Conservation (phyloP, 2,113 vertebrate genomes). For the Tenebrosternarchus preto region DNA sequence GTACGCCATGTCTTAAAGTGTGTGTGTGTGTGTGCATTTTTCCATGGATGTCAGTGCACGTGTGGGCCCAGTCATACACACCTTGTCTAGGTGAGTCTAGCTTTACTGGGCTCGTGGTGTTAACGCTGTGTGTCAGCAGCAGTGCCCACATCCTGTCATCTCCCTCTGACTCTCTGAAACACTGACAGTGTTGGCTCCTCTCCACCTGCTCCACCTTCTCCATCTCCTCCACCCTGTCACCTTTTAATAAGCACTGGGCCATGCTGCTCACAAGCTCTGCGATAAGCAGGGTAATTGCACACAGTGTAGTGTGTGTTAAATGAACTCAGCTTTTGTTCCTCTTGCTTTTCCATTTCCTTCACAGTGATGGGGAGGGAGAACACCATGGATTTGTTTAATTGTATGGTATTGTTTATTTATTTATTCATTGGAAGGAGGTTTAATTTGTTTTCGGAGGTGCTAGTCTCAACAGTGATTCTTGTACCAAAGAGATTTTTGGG, state of each 20-base stretch:
- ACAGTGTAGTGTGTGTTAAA: slow-evolving; percentile 58
- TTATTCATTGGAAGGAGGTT: background rate
- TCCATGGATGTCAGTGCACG: background rate
- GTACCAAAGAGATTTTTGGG: slow-evolving; percentile 18
- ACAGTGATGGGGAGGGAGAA: background rate
- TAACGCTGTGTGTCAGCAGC: slow-evolving; percentile 35
- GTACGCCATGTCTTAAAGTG: background rate
- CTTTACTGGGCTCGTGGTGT: slow-evolving; percentile 65
- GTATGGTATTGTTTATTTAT: background rate
- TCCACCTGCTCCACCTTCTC: background rate
- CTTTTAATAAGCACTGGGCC: slow-evolving; percentile 60
- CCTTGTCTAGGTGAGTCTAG: slow-evolving; percentile 56
- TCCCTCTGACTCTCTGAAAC: too few relatives aligned
- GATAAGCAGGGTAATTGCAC: slow-evolving; percentile 70
- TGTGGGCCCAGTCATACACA: background rate
- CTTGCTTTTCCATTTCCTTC: background rate
- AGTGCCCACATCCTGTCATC: too few relatives aligned
- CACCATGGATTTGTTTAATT: background rate
- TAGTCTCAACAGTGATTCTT: background rate
- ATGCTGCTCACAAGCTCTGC: slow-evolving; percentile 42
- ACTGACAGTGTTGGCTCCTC: background rate
- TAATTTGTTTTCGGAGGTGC: background rate
- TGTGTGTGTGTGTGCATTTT: background rate
- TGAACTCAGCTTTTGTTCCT: slow-evolving; percentile 52
- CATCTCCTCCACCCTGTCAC: too few relatives aligned